Percentiles rank a stretch among this genome's conserved stretches.
Evolutionary conservation across 1,140 invertebrate genomes (phyloP).

Genomic region (Drosophila nasuta): DNA sequence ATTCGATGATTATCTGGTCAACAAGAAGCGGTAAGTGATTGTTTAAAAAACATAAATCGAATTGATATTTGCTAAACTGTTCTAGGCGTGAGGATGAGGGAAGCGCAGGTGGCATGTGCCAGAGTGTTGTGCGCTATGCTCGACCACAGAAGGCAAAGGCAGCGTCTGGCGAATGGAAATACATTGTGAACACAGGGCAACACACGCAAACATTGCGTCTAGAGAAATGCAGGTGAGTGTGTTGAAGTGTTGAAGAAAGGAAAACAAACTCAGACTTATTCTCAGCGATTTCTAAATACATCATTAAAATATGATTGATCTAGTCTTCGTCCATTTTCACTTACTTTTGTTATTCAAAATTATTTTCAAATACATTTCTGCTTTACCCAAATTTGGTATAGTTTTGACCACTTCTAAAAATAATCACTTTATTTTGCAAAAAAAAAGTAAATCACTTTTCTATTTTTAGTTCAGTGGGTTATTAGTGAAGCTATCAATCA

Average conservation of each 20-base stretch:
- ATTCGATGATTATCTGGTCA: conserved; percentile 72
- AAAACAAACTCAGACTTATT: too few relatives aligned
- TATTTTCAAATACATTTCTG: too few relatives aligned
- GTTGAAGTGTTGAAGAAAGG: too few relatives aligned
- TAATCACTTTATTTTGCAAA: not conserved
- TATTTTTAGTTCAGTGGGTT: conserved; percentile 26
- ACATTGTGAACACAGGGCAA: conserved; percentile 94
- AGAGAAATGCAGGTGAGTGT: conserved; percentile 92
- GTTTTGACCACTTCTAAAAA: not conserved
- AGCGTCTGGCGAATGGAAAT: conserved; percentile 93
- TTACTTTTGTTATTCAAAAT: too few relatives aligned
- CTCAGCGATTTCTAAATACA: too few relatives aligned
- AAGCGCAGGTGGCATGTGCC: conserved; percentile 89
- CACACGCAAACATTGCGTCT: conserved; percentile 93
- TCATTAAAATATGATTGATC: too few relatives aligned
- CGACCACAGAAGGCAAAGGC: conserved; percentile 92
- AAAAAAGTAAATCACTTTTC: not conserved
- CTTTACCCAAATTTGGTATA: not conserved
- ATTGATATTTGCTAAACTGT: not conserved
- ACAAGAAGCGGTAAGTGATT: conserved; percentile 72
- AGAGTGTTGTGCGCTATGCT: conserved; percentile 93
- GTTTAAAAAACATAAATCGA: not conserved
- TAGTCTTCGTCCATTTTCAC: too few relatives aligned
- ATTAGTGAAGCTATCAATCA: conserved; percentile 21
- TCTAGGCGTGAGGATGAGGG: conserved; percentile 86